Conservation (phyloP, 2,113 vertebrate species). For the Hydrolagus affinis region DNA sequence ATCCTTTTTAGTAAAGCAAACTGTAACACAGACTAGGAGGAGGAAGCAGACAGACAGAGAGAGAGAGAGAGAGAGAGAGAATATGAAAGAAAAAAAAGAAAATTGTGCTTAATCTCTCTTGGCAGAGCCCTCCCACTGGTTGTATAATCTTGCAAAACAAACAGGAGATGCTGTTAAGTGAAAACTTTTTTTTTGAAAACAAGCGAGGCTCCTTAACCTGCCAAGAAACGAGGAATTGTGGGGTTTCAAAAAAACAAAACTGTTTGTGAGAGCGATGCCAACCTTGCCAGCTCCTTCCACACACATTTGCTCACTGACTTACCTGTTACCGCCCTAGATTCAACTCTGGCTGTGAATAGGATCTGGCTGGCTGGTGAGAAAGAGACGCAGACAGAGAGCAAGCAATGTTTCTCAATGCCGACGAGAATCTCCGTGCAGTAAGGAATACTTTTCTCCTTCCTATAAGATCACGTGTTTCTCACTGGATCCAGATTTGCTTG, state of each 20-base stretch:
- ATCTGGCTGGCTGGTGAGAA: no score
- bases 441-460: neutral
- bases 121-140: neutral
- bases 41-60: no score
- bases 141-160: neutral
- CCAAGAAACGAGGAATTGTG: slow-evolving; percentile 4
- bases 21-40: neutral
- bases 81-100: no score
- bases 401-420: neutral
- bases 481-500: no score
- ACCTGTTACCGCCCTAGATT: slow-evolving; percentile 27
- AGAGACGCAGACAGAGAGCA: neutral
- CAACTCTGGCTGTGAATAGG: neutral
- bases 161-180: neutral
- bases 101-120: slow-evolving; percentile 10
- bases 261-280: neutral
- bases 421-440: neutral
- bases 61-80: no score
- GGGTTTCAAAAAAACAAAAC: neutral
- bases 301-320: neutral
- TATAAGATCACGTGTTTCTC: neutral
- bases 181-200: neutral
- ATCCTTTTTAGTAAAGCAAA: neutral
- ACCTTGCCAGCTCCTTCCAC: neutral
- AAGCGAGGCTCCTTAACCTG: neutral